Percentiles rank a stretch among this genome's conserved stretches.
Conservation (phyloP, 2,797 vertebrate species). For the Parotocinclus haroldoi region DNA sequence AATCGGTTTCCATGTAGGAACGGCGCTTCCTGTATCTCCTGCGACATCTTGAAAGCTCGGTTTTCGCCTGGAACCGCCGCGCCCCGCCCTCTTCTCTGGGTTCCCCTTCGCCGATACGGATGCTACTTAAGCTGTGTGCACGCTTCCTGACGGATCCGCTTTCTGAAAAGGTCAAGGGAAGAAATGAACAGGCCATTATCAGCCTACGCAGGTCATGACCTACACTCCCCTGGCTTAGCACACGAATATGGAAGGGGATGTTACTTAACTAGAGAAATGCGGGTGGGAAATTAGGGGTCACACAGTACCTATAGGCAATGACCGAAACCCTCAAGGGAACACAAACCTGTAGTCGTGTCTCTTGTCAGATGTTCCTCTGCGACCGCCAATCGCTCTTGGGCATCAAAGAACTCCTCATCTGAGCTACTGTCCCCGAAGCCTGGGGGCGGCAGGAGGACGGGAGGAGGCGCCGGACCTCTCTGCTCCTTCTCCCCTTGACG, state of each 20-base stretch:
- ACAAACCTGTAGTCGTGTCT: constrained; percentile 61
- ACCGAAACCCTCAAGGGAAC: too few species aligned
- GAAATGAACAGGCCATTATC: too few species aligned
- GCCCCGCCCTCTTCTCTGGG: constrained; percentile 25
- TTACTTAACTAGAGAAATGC: too few species aligned
- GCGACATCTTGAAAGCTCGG: constrained; percentile 55
- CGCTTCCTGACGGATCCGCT: constrained; percentile 43
- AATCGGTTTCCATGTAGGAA: constrained; percentile 74
- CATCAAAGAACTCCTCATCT: constrained; percentile 93
- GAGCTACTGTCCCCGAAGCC: constrained; percentile 91
- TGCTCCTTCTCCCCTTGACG: constrained; percentile 29
- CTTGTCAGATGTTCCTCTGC: constrained; percentile 64
- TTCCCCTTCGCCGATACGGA: constrained; percentile 49
- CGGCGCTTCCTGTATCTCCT: constrained; percentile 71
- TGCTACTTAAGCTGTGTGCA: constrained; percentile 57
- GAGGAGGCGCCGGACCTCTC: constrained; percentile 27
- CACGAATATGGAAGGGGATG: too few species aligned
- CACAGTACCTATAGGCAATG: too few species aligned
- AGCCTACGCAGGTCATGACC: too few species aligned
- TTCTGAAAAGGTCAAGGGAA: constrained; percentile 51
- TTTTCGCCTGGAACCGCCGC: constrained; percentile 48
- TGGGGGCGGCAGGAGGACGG: constrained; percentile 75
- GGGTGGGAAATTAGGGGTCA: too few species aligned
- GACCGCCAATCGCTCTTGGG: constrained; percentile 83
- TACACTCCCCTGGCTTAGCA: too few species aligned